Conservation (phyloP, 2,113 vertebrate genomes). For the Hippocampus abdominalis region DNA sequence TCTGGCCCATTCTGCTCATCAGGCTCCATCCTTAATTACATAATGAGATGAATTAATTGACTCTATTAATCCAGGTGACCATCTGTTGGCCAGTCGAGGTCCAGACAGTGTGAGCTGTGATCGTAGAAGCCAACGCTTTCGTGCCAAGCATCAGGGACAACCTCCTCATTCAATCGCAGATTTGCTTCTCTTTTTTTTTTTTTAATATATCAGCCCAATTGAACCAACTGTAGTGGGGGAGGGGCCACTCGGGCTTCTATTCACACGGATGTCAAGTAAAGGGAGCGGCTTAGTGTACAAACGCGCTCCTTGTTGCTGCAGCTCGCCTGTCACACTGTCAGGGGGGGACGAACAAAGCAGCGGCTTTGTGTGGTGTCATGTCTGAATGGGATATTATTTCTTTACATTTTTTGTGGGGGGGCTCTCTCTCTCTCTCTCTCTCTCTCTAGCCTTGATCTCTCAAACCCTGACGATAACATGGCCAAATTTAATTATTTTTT, state of each 20-base stretch:
- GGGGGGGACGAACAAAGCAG: slow-evolving; percentile 58
- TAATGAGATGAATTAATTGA: slow-evolving; percentile 68
- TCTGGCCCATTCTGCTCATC: slow-evolving; percentile 32
- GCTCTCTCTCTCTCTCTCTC: background rate
- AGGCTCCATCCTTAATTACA: slow-evolving; percentile 61
- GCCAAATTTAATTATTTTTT: background rate
- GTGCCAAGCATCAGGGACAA: slow-evolving; percentile 30
- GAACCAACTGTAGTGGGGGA: slow-evolving; percentile 15
- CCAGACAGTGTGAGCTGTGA: slow-evolving; percentile 43
- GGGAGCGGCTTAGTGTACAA: slow-evolving; percentile 41
- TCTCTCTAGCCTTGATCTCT: slow-evolving; percentile 35
- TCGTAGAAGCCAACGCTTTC: slow-evolving; percentile 37
- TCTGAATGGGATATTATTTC: slow-evolving; percentile 54
- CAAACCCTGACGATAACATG: background rate
- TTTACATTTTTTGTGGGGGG: background rate
- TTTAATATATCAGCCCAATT: slow-evolving; percentile 16
- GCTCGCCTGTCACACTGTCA: slow-evolving; percentile 63
- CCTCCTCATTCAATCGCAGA: slow-evolving; percentile 21
- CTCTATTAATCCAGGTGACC: slow-evolving; percentile 70
- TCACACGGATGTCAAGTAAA: slow-evolving; percentile 48
- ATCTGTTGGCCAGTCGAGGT: slow-evolving; percentile 56
- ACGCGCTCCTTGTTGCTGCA: slow-evolving; percentile 32
- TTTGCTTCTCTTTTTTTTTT: slow-evolving; percentile 9
- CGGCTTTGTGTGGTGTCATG: slow-evolving; percentile 68
- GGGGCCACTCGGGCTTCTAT: slow-evolving; percentile 39